A percentile compares a stretch with the other conserved stretches of the same genome.
These are phyloP conservation scores for Drosophila jambulina DNA, from an alignment of 1,140 invertebrate genomes.

Conservation along the genomic window DNA sequence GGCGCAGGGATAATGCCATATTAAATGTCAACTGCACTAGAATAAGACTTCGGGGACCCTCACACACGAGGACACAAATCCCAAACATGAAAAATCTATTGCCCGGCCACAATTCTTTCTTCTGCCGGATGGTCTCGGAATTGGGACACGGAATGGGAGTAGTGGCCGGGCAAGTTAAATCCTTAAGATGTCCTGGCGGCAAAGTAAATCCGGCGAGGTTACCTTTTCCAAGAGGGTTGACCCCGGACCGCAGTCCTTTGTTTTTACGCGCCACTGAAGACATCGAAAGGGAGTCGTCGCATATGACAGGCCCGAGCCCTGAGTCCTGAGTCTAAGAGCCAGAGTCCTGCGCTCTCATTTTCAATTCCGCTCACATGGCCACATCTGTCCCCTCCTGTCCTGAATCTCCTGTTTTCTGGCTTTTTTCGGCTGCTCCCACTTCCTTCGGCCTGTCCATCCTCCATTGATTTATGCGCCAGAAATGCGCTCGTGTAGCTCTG, in stretches of 20 bases:
- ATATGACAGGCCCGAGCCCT: constrained; percentile 49
- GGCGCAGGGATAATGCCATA: constrained; percentile 80
- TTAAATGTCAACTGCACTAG: constrained; percentile 82
- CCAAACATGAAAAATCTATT: constrained; percentile 83
- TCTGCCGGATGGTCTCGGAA: constrained; percentile 9
- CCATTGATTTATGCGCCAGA: constrained; percentile 78
- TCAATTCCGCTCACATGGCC: constrained; percentile 78
- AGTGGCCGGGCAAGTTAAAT: constrained; percentile 64
- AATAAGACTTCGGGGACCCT: constrained; percentile 73
- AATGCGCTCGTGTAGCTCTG: constrained; percentile 55
- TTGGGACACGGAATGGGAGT: neutral
- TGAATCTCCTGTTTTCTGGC: constrained; percentile 5
- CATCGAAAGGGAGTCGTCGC: constrained; percentile 58
- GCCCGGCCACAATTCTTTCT: constrained; percentile 57
- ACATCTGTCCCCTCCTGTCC: constrained; percentile 69
- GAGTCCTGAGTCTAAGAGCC: constrained; percentile 12
- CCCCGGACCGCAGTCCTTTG: constrained; percentile 53
- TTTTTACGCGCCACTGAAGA: constrained; percentile 77
- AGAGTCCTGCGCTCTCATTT: constrained; percentile 70
- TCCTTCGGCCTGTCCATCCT: constrained; percentile 39
- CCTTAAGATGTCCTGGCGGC: constrained; percentile 78
- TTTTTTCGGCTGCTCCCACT: constrained; percentile 60
- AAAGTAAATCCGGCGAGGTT: constrained; percentile 75
- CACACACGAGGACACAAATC: constrained; percentile 64
- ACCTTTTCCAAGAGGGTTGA: constrained; percentile 67